Base-by-base conservation (phyloP, 2,888 invertebrate genomes). In the Conchocele bisecta region DNA sequence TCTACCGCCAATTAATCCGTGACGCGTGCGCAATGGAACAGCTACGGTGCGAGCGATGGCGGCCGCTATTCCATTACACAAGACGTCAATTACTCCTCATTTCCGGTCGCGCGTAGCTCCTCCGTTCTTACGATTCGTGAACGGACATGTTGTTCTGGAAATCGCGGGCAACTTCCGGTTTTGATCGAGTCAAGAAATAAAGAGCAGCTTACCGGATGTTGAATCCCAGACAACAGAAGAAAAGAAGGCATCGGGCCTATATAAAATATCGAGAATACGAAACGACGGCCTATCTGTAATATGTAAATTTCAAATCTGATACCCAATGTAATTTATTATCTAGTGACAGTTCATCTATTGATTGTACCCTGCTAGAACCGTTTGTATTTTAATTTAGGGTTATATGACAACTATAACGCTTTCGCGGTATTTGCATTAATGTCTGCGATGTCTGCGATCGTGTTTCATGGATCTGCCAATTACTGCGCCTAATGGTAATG, bases 161-260 rank as follows among this genome's bases (percentile, higher is more conserved):
- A 77, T 75, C 77, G 77, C 75, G 68, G 68, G 66, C 64, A 70
- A 70, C 79, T 75, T 83, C 83, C 83, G 76, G 83, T 53, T 53
- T 75, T 75, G 69, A 81, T 79, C 70, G 74, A 63, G 70, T 64
- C 71, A 73, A 70, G 81, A 75, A 81, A 82, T 72, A 63, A 73
- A 82, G 79, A 80, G 77, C 77, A 48, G 68, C 76, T 73, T 67
- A 68, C 79, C 82, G 81, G 82, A 82, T 71, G 65, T 60, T 53
- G 63, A 50, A 54, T 61, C 65, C 24, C 15, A 39, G 72, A 66
- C 66, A 63, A 67, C 66, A 28, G 56, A 41, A 48, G 56, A 48
- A 46, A 65, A 26, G 44, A 51, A 24, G n/a, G n/a, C n/a, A n/a
- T n/a, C n/a, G n/a, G n/a, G n/a, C n/a, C n/a, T n/a, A n/a, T n/a